A percentile compares a stretch with the other conserved stretches of the same genome.
Conservation (phyloP, 53 echinoderm and acorn worm species). For the Arbacia lixula region DNA sequence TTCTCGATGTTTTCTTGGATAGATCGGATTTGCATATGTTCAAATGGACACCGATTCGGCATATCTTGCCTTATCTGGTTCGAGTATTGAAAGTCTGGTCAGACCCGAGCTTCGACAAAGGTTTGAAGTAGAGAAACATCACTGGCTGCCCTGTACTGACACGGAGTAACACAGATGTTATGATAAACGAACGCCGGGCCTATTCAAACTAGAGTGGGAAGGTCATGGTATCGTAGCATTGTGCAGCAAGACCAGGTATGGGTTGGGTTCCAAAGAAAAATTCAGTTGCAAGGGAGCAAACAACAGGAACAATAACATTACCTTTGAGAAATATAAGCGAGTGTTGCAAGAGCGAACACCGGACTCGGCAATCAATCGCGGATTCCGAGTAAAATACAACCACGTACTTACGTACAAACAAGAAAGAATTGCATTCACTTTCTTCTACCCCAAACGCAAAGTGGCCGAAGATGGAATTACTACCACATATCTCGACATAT, state of each 20-base stretch:
- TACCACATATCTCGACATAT: conserved; percentile 70
- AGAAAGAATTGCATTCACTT: conserved; percentile 50
- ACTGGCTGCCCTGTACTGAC: conserved; percentile 58
- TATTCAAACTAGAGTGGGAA: conserved; percentile 80
- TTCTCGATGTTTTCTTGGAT: too few relatives aligned
- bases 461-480: conserved; percentile 59
- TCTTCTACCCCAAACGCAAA: conserved; percentile 70
- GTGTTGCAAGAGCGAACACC: background rate
- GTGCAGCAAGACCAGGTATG: conserved; percentile 64
- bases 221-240: conserved; percentile 73
- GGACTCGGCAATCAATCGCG: conserved; percentile 39
- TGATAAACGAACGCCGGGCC: conserved; percentile 73
- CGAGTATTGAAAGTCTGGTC: too few relatives aligned
- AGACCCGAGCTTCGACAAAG: too few relatives aligned
- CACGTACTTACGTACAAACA: conserved; percentile 55
- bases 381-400: conserved; percentile 39
- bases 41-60: too few relatives aligned
- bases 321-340: conserved; percentile 36
- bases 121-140: conserved; percentile 56
- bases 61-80: too few relatives aligned
- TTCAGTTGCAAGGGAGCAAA: conserved; percentile 76
- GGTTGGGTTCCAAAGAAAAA: conserved; percentile 58
- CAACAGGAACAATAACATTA: conserved; percentile 61
- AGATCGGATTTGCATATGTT: too few relatives aligned
- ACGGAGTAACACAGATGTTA: background rate